Percentiles rank a stretch among this genome's conserved stretches.
Evolutionary conservation across 2,797 vertebrate species (phyloP).

Genomic region (Pipistrellus pygmaeus): DNA sequence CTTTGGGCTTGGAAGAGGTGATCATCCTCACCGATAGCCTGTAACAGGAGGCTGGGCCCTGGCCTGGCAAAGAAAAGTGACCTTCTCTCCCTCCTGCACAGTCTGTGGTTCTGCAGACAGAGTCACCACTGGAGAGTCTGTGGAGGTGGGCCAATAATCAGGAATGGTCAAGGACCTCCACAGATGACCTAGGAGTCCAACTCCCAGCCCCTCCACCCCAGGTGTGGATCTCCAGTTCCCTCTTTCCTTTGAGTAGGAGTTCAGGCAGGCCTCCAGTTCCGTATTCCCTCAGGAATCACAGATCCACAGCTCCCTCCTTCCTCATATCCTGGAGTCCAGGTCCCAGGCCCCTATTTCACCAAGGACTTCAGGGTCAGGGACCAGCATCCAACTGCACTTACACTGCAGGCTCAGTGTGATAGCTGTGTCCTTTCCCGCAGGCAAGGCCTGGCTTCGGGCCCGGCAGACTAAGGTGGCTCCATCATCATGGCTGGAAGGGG

Average conservation of each 20-base stretch:
- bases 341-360: not conserved
- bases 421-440: conserved; percentile 92
- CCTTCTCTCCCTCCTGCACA: conserved; percentile 93
- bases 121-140: conserved; percentile 94
- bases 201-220: not conserved
- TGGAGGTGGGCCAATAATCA: not conserved
- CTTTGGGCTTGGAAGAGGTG: not conserved
- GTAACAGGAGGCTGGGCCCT: conserved; percentile 95
- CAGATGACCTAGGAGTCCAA: not conserved
- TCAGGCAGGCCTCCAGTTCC: not conserved
- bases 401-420: conserved; percentile 94
- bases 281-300: not conserved
- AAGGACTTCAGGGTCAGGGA: not conserved
- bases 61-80: conserved; percentile 93
- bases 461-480: conserved; percentile 94
- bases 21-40: conserved; percentile 91
- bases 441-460: conserved; percentile 93
- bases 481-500: conserved; percentile 92
- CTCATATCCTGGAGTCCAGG: not conserved
- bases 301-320: not conserved
- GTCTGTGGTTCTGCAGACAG: conserved; percentile 95
- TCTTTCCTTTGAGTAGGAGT: conserved; percentile 10
- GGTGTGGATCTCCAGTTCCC: not conserved
- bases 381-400: conserved; percentile 85
- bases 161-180: not conserved